Evolutionary conservation across 2,797 vertebrate genomes (phyloP).

Genomic region (Chaenodraco wilsoni): DNA sequence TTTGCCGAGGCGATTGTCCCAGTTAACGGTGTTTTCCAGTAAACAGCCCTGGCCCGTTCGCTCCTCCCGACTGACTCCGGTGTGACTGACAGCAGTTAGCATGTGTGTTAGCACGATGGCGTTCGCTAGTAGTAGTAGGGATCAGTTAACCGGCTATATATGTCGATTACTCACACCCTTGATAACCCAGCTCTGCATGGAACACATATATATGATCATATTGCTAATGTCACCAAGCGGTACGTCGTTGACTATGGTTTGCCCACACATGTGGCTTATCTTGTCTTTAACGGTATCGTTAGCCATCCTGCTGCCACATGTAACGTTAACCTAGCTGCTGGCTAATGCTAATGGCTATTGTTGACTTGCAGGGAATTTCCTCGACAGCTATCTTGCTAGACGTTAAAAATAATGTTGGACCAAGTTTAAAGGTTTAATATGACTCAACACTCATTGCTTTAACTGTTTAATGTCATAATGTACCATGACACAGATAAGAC

Average conservation of each 20-base stretch:
- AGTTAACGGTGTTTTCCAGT: slow-evolving; percentile 14
- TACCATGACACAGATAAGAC: slow-evolving; percentile 8
- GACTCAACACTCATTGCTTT: background rate
- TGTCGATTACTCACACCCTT: background rate
- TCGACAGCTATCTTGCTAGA: slow-evolving; percentile 24
- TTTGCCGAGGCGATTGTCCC: background rate
- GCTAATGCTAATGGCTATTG: slow-evolving; percentile 71
- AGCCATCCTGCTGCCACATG: slow-evolving; percentile 74
- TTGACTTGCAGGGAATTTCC: slow-evolving; percentile 63
- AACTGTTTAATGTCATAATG: background rate
- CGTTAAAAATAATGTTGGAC: background rate
- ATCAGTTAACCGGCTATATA: slow-evolving; percentile 38
- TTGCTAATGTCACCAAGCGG: background rate
- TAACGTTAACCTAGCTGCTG: slow-evolving; percentile 55
- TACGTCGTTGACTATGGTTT: rapidly evolving
- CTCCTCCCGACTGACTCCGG: slow-evolving; percentile 60
- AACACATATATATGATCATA: rapidly evolving
- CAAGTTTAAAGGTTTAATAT: background rate
- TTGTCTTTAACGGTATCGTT: slow-evolving; percentile 32
- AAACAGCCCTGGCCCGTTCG: slow-evolving; percentile 65
- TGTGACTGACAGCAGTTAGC: slow-evolving; percentile 78
- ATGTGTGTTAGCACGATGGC: slow-evolving; percentile 70
- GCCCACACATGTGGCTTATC: background rate
- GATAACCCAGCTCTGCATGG: background rate
- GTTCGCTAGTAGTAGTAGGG: slow-evolving; percentile 47